Evolutionary conservation across 2,797 vertebrate species (phyloP).

Genomic region (Myotis myotis): DNA sequence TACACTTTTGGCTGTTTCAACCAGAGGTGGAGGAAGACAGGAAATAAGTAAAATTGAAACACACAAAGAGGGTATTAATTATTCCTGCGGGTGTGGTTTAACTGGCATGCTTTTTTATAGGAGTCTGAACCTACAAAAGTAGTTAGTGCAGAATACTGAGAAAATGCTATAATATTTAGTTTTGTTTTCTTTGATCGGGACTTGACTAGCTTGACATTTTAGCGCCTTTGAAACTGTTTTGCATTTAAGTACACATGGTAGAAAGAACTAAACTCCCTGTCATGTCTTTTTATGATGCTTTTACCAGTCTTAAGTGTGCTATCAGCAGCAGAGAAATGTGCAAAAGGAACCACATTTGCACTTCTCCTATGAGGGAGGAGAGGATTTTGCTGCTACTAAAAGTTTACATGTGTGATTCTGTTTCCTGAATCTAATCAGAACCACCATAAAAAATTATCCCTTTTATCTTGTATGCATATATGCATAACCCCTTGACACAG

Average conservation of each 20-base stretch:
- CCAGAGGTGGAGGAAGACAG: slow-evolving; percentile 52
- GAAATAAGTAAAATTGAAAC: slow-evolving; percentile 51
- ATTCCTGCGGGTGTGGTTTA: slow-evolving; percentile 57
- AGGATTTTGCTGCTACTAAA: background rate
- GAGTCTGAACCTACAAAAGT: background rate
- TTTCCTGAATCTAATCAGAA: slow-evolving; percentile 17
- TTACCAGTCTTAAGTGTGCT: background rate
- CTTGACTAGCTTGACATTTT: background rate
- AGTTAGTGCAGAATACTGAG: background rate
- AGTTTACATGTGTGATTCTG: background rate
- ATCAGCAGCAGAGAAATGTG: background rate
- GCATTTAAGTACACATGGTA: background rate
- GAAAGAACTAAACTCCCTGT: background rate
- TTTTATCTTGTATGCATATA: background rate
- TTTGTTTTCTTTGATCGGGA: slow-evolving; percentile 9
- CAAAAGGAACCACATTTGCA: background rate
- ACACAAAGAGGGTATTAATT: slow-evolving; percentile 33
- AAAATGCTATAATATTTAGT: slow-evolving; percentile 24
- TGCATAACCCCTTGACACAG: no score
- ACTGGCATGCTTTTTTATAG: slow-evolving; percentile 7
- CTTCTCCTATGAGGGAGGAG: background rate
- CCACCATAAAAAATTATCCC: background rate
- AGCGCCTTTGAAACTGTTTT: background rate
- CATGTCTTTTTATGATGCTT: background rate
- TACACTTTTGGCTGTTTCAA: slow-evolving; percentile 31